Percentiles rank a stretch among this genome's conserved stretches.
Evolutionary conservation across 2,113 vertebrate genomes (phyloP).

Genomic region (Macquaria ambigua): DNA sequence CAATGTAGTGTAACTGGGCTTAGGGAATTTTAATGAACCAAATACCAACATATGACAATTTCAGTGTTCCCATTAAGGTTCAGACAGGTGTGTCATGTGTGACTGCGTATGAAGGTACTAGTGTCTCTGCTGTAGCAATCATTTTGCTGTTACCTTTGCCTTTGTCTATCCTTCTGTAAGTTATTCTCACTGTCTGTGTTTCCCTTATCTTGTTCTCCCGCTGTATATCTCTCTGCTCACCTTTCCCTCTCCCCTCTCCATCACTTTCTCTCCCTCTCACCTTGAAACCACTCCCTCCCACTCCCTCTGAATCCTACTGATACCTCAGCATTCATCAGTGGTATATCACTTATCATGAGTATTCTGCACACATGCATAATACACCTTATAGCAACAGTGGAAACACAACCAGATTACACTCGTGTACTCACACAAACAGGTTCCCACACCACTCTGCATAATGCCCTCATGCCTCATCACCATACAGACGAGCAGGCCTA

Average conservation of each 20-base stretch:
- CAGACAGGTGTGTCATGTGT: neutral
- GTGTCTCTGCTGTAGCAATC: neutral
- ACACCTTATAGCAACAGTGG: constrained; percentile 26
- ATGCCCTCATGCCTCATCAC: constrained; percentile 72
- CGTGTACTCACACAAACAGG: constrained; percentile 39
- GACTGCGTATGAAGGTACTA: neutral
- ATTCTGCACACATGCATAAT: constrained; percentile 47
- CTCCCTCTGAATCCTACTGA: constrained; percentile 24
- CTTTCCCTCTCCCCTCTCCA: constrained; percentile 27
- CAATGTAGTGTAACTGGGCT: neutral
- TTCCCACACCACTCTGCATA: constrained; percentile 54
- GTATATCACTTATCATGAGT: constrained; percentile 20
- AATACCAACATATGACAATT: neutral
- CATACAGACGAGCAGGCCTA: constrained; percentile 66
- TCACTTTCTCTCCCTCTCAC: constrained; percentile 54
- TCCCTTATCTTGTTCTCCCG: constrained; percentile 30
- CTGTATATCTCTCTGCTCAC: constrained; percentile 31
- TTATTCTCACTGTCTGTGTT: constrained; percentile 41
- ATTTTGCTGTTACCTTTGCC: neutral
- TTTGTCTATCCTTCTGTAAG: constrained; percentile 16
- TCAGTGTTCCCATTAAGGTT: neutral
- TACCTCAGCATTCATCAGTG: constrained; percentile 35
- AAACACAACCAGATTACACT: constrained; percentile 50
- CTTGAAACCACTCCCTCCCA: constrained; percentile 36
- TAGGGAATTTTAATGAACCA: neutral